Percentiles rank a stretch among this genome's conserved stretches.
Evolutionary conservation across 2,113 vertebrate species (phyloP).

Genomic region (Lepus timidus): DNA sequence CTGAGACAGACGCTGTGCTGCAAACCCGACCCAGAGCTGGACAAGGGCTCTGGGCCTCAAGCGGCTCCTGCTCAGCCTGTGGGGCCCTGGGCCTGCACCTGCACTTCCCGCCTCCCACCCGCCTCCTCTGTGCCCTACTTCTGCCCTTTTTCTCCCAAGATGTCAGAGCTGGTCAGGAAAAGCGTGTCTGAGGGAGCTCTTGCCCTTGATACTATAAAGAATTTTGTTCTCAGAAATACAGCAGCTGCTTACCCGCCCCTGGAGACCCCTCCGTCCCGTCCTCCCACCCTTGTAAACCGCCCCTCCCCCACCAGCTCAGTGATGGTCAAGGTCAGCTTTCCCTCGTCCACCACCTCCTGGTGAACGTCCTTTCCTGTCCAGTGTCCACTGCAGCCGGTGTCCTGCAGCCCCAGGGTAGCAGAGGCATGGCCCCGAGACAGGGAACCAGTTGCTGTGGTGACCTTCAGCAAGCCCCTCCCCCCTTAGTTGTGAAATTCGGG

Average conservation of each 20-base stretch:
- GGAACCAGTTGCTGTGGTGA: neutral
- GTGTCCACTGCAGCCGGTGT: accelerated
- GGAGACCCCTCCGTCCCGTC: neutral
- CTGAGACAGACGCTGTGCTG: accelerated
- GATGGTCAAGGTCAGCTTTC: too few species aligned
- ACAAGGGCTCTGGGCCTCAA: accelerated
- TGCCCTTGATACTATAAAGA: neutral
- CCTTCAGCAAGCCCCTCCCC: neutral
- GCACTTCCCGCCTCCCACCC: neutral
- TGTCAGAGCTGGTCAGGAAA: neutral
- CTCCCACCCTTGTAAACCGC: neutral
- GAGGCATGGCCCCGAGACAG: neutral
- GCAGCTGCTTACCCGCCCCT: neutral
- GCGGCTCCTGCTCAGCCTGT: accelerated
- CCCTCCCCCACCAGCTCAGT: too few species aligned
- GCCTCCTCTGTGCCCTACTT: neutral
- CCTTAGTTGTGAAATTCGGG: neutral
- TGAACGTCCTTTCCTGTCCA: neutral
- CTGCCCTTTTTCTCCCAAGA: neutral
- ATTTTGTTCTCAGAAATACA: neutral
- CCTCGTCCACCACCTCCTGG: neutral
- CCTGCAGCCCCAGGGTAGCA: neutral
- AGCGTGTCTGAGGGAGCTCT: neutral
- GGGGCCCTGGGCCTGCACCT: neutral
- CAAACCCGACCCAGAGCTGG: neutral